A percentile compares a stretch with the other conserved stretches of the same genome.
phyloP scores from a whole-genome alignment of 2,888 invertebrate genomes.

The Allygus modestus region DNA sequence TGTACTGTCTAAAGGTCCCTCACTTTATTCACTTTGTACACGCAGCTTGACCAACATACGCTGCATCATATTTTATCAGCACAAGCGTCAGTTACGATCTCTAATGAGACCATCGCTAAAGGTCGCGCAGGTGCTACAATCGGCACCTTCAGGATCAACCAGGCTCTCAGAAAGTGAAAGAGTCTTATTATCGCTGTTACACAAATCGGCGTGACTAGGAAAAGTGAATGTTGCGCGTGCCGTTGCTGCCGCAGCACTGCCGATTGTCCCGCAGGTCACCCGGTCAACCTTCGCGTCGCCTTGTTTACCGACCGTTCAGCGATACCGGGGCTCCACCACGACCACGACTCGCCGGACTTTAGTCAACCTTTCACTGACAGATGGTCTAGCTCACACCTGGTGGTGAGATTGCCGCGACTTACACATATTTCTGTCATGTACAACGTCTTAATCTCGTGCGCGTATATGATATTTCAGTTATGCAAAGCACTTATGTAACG shows the following conservation, averaged over 20 bases:
- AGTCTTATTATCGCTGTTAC: slow-evolving; percentile 23
- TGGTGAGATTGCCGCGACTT: background rate
- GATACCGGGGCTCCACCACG: no score
- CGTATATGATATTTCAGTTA: background rate
- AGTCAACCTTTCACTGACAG: background rate
- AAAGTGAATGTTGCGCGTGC: slow-evolving; percentile 24
- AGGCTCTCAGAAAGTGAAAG: slow-evolving; percentile 23
- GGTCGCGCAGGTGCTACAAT: slow-evolving; percentile 36
- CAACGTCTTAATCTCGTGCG: background rate
- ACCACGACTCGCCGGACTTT: no score
- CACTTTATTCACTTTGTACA: no score
- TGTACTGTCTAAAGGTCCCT: no score
- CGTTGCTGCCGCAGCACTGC: background rate
- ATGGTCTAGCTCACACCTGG: background rate
- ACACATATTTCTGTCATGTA: background rate
- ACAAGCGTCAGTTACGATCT: background rate
- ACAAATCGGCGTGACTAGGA: slow-evolving; percentile 38
- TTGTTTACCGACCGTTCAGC: background rate
- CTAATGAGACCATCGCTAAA: background rate
- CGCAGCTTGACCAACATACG: no score
- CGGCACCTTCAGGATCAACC: background rate
- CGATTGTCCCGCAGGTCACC: background rate
- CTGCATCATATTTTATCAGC: background rate
- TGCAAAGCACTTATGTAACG: background rate
- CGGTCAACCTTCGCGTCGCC: background rate